These are phyloP conservation scores for Threskiornis aethiopicus DNA, from an alignment of 2,797 vertebrate species.

Conservation along the genomic window DNA sequence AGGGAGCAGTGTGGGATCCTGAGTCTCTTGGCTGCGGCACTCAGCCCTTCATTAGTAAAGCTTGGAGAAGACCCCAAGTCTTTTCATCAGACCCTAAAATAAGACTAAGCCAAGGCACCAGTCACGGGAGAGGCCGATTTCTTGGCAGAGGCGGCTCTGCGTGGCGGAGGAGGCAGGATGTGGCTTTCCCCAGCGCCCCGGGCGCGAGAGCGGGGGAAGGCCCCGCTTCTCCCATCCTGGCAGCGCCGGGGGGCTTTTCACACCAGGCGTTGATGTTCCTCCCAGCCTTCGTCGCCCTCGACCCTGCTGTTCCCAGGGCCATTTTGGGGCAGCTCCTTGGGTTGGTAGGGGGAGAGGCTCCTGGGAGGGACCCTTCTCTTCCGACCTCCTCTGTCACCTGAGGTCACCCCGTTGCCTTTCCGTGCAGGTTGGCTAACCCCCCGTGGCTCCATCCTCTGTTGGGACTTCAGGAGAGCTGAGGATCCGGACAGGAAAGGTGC, in stretches of 20 bases:
- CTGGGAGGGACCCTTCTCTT: background rate
- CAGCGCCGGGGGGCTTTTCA: background rate
- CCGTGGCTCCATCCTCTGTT: accelerated
- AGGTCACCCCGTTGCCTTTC: background rate
- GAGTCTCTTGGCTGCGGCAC: background rate
- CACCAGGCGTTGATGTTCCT: background rate
- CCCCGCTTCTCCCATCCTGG: background rate
- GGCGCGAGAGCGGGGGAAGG: accelerated
- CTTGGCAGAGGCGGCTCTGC: background rate
- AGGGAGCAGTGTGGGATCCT: background rate
- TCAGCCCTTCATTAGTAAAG: background rate
- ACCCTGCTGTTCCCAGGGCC: background rate
- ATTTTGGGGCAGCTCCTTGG: background rate
- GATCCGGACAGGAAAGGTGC: background rate
- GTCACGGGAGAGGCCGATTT: background rate
- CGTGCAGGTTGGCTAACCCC: background rate
- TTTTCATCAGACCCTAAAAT: conserved; percentile 37
- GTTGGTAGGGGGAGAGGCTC: background rate
- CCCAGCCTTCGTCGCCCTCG: background rate
- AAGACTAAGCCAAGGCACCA: background rate
- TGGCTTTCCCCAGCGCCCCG: background rate
- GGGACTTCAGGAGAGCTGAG: background rate
- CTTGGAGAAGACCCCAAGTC: conserved; percentile 35
- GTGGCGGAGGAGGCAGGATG: background rate
- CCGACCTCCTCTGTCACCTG: background rate